Evolutionary conservation across 2,797 vertebrate species (phyloP).

Genomic region (Cygnus olor): DNA sequence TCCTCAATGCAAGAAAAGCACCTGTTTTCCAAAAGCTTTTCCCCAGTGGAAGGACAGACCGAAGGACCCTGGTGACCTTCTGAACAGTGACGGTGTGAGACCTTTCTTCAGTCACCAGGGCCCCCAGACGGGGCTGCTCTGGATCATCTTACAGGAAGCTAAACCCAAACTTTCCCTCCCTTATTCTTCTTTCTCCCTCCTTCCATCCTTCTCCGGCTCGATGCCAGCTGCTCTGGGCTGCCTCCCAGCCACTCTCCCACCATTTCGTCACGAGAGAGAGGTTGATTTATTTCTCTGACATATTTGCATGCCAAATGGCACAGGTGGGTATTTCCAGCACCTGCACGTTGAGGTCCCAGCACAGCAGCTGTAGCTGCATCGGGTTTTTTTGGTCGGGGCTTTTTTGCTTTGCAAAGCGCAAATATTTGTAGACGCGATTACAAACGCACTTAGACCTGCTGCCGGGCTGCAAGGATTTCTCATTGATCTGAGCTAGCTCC

Average conservation of each 20-base stretch:
- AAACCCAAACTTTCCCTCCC: neutral
- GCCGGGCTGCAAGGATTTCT: neutral
- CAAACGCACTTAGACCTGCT: neutral
- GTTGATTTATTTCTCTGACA: neutral
- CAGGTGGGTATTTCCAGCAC: neutral
- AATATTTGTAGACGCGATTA: neutral
- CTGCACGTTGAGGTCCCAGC: neutral
- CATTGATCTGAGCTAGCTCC: rapidly evolving
- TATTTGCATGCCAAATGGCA: neutral
- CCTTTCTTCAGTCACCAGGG: neutral
- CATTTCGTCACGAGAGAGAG: neutral
- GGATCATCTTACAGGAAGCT: neutral
- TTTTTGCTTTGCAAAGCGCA: neutral
- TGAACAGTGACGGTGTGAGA: neutral
- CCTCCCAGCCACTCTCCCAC: neutral
- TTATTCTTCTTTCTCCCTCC: neutral
- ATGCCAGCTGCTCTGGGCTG: neutral
- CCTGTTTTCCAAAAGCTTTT: neutral
- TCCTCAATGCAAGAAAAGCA: neutral
- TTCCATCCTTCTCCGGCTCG: neutral
- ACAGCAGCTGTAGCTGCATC: neutral
- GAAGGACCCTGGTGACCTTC: neutral
- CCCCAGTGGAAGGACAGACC: neutral
- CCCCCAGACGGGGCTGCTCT: neutral
- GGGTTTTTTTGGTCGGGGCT: neutral